phyloP scores from a whole-genome alignment of 2,797 vertebrate species.

The Prionace glauca region DNA sequence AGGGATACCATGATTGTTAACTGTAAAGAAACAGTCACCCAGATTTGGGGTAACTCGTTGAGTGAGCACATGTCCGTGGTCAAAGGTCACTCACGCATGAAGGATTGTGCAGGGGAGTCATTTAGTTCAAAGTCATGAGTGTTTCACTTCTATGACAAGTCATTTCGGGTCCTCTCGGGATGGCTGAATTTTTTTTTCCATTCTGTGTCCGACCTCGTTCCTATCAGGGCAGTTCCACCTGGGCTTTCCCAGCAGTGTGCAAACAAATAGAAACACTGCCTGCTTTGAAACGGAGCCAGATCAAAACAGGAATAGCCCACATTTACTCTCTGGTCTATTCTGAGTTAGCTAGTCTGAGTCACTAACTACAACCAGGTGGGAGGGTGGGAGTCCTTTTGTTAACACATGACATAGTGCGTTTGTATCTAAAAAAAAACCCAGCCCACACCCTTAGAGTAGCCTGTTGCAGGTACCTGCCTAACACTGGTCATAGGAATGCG shows the following conservation, averaged over 20 bases:
- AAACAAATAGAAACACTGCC: neutral
- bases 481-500: neutral
- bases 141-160: neutral
- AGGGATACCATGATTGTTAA: too few species aligned
- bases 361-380: neutral
- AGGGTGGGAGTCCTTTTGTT: too few species aligned
- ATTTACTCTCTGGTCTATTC: neutral
- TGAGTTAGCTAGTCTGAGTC: neutral
- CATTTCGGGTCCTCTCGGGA: neutral
- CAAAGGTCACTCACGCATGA: neutral
- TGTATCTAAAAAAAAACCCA: neutral
- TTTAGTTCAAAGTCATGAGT: neutral
- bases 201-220: neutral
- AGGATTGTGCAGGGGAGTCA: neutral
- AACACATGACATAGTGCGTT: neutral
- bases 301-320: neutral
- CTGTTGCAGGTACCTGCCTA: neutral
- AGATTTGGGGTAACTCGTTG: neutral
- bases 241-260: neutral
- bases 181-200: neutral
- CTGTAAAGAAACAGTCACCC: neutral
- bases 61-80: neutral
- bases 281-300: neutral
- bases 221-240: neutral
- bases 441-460: neutral